phyloP scores from a whole-genome alignment of 2,113 vertebrate genomes.

The Accipiter virgatus region DNA sequence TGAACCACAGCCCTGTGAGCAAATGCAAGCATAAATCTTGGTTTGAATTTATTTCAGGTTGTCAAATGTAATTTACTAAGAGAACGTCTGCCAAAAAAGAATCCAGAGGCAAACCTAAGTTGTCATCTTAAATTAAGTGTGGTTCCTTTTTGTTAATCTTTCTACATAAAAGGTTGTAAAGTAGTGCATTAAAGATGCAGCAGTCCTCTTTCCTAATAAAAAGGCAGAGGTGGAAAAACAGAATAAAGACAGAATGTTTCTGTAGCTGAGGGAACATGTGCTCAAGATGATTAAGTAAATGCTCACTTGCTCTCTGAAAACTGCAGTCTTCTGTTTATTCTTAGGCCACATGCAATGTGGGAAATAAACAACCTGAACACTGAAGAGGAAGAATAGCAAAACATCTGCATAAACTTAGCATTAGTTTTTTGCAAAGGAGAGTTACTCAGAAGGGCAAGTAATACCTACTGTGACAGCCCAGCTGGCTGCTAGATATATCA shows the following conservation, averaged over 20 bases:
- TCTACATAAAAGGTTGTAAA: conserved; percentile 53
- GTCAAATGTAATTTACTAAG: conserved; percentile 72
- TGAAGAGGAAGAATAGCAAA: background rate
- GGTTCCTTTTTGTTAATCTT: conserved; percentile 66
- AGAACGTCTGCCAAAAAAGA: conserved; percentile 53
- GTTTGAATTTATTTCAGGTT: conserved; percentile 67
- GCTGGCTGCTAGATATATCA: background rate
- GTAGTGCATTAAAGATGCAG: conserved; percentile 25
- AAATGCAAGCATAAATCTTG: conserved; percentile 62
- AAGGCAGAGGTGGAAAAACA: conserved; percentile 2
- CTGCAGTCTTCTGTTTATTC: background rate
- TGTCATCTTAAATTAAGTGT: conserved; percentile 71
- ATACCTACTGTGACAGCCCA: background rate
- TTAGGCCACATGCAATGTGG: background rate
- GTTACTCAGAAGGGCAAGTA: background rate
- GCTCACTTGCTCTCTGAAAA: background rate
- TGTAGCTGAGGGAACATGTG: background rate
- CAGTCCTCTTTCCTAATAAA: background rate
- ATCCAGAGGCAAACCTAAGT: conserved; percentile 60
- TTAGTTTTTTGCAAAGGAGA: background rate
- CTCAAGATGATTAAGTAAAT: background rate
- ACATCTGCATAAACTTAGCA: background rate
- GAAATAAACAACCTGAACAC: background rate
- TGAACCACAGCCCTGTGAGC: conserved; percentile 27
- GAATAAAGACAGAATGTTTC: conserved; percentile 1